Conservation (phyloP, 2,113 vertebrate species). For the Columba livia region DNA sequence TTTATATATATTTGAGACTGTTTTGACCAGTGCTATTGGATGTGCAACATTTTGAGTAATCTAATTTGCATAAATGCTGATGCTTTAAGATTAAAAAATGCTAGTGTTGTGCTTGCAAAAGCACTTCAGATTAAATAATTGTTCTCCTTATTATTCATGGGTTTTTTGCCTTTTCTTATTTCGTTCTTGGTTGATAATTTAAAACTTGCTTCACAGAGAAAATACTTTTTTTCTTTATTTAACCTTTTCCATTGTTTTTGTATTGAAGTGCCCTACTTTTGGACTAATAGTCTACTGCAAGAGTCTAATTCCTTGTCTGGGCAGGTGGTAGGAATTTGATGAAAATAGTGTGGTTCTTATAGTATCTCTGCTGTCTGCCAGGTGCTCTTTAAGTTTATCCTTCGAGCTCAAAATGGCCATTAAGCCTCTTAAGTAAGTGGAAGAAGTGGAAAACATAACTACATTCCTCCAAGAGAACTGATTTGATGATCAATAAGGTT, state of each 20-base stretch:
- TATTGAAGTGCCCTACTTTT: neutral
- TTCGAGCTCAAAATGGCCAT: neutral
- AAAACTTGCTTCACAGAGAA: neutral
- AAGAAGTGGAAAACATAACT: neutral
- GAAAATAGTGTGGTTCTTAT: neutral
- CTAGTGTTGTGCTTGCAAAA: neutral
- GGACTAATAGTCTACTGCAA: neutral
- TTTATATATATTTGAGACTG: neutral
- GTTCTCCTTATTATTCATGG: neutral
- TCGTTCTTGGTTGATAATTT: neutral
- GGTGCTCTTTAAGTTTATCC: neutral
- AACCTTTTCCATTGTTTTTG: neutral
- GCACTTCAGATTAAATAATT: neutral
- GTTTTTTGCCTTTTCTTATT: neutral
- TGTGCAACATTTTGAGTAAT: neutral
- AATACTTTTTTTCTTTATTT: neutral
- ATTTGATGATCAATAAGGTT: neutral
- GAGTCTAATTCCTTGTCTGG: neutral
- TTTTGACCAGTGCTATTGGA: neutral
- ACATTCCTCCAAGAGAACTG: neutral
- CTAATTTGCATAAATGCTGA: neutral
- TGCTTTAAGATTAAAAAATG: neutral
- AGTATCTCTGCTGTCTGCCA: fast-evolving
- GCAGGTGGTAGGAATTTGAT: neutral
- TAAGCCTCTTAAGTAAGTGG: neutral